Evolutionary conservation across 2,888 invertebrate species (phyloP).

Genomic region (Epistrophella euchroma): DNA sequence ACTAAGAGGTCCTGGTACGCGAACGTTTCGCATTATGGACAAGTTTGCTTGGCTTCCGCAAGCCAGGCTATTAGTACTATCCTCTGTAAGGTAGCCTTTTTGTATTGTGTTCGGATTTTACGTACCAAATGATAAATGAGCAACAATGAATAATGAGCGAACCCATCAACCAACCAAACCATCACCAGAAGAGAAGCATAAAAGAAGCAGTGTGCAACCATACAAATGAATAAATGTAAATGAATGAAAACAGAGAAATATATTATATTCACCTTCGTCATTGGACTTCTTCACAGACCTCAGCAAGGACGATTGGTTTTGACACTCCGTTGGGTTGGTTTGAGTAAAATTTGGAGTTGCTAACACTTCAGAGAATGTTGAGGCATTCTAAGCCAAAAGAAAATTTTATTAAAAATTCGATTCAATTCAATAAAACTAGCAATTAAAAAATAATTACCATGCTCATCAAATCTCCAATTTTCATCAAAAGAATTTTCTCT

Average conservation of each 20-base stretch:
- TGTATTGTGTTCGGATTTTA: slow-evolving; percentile 62
- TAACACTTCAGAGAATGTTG: slow-evolving; percentile 54
- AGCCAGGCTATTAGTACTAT: slow-evolving; percentile 79
- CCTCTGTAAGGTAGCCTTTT: slow-evolving; percentile 84
- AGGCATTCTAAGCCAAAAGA: slow-evolving; percentile 38
- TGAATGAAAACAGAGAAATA: not conserved
- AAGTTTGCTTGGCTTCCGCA: slow-evolving; percentile 66
- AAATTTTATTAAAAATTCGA: not conserved
- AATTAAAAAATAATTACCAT: slow-evolving; percentile 75
- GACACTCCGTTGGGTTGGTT: slow-evolving; percentile 19
- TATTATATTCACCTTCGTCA: slow-evolving; percentile 62
- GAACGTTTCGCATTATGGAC: slow-evolving; percentile 69
- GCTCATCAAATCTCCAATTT: slow-evolving; percentile 79
- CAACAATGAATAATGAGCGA: slow-evolving; percentile 40
- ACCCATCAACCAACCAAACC: slow-evolving; percentile 57
- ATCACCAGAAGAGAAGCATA: slow-evolving; percentile 56
- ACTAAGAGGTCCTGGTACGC: slow-evolving; percentile 81
- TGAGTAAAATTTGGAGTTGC: slow-evolving; percentile 17
- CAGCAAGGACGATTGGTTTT: slow-evolving; percentile 61
- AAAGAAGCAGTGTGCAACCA: slow-evolving; percentile 45
- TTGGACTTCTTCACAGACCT: slow-evolving; percentile 59
- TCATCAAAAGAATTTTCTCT: slow-evolving; percentile 79
- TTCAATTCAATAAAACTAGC: not conserved
- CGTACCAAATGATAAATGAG: slow-evolving; percentile 48
- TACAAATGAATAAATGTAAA: slow-evolving; percentile 27